Evolutionary conservation across 2,113 vertebrate species (phyloP), one percentile per base, ranked within the genome.

Genomic region (Lates calcarifer): DNA sequence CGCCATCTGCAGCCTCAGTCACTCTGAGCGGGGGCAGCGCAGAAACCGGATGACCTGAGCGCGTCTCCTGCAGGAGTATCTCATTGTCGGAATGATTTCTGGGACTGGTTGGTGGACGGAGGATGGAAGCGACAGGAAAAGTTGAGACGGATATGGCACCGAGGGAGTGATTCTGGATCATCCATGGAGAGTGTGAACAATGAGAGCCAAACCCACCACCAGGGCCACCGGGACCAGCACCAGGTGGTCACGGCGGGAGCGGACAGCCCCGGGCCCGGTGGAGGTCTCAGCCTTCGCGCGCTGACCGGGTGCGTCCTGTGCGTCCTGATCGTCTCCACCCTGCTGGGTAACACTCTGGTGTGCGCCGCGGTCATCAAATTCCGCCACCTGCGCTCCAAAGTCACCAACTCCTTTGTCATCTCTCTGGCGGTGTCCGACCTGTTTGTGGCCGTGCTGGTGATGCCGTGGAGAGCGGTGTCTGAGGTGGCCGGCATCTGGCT

Each of bases 361-460:
- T 96, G 96, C 74, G 89, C 84, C 51, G 94, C 94, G 0, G 93
- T 94, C 65, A 81, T 94, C 53, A 92, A 87, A 22, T 94, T 95
- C 90, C 92, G 90, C 29, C 95, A 95, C 87, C 92, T 96, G 73
- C 89, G 93, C 20, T 90, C 94, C 82, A 95, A 95, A 86, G 93
- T 96, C 85, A 96, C 96, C 83, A 95, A 95, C 92, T 95, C 94
- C 39, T 96, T 96, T 33, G 94, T 95, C 62, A 94, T 96, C 70
- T 96, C 95, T 0, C 93, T 96, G 90, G 96, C 95, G 0, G 73
- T 95, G 83, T 96, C 95, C 0, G 95, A 96, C 84, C 94, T 96
- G 35, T 95, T 95, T 29, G 95, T 96, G 83, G 95, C 93, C 11
- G 81, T 96, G 61, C 92, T 96, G 53, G 96, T 96, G 82, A 96